phyloP scores from a whole-genome alignment of 2,797 vertebrate species.

The Betta splendens region DNA sequence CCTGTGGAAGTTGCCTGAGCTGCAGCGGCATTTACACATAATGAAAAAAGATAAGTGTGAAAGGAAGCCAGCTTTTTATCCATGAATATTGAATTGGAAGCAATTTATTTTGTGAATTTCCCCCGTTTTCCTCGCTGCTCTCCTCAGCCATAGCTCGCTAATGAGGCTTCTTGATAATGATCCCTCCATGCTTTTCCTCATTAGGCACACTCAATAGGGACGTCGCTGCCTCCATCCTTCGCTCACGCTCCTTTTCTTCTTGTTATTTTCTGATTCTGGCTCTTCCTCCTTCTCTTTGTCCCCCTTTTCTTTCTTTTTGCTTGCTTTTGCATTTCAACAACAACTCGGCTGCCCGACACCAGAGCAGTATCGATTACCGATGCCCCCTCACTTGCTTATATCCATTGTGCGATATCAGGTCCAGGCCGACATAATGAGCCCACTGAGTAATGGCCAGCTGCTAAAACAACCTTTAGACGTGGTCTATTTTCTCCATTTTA shows the following conservation, averaged over 20 bases:
- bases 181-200: constrained; percentile 81
- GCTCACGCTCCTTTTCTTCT: constrained; percentile 61
- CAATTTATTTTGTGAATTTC: constrained; percentile 73
- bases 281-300: constrained; percentile 46
- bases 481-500: constrained; percentile 43
- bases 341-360: constrained; percentile 61
- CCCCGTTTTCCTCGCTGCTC: constrained; percentile 38
- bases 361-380: constrained; percentile 71
- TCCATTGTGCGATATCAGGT: constrained; percentile 51
- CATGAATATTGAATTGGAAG: constrained; percentile 82
- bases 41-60: constrained; percentile 81
- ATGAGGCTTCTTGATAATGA: constrained; percentile 84
- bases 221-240: constrained; percentile 62
- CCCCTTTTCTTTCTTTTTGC: constrained; percentile 24
- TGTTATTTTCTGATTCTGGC: constrained; percentile 63
- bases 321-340: constrained; percentile 43
- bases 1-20: constrained; percentile 75
- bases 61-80: constrained; percentile 78
- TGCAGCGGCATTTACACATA: constrained; percentile 76
- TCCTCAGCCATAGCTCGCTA: constrained; percentile 73
- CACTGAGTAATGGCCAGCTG: constrained; percentile 63
- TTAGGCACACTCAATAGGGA: constrained; percentile 79
- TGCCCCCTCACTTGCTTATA: constrained; percentile 52
- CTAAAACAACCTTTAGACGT: constrained; percentile 67
- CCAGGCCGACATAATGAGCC: constrained; percentile 60